Evolutionary conservation across 2,888 invertebrate genomes (phyloP).

Genomic region (Anarsia innoxiella): DNA sequence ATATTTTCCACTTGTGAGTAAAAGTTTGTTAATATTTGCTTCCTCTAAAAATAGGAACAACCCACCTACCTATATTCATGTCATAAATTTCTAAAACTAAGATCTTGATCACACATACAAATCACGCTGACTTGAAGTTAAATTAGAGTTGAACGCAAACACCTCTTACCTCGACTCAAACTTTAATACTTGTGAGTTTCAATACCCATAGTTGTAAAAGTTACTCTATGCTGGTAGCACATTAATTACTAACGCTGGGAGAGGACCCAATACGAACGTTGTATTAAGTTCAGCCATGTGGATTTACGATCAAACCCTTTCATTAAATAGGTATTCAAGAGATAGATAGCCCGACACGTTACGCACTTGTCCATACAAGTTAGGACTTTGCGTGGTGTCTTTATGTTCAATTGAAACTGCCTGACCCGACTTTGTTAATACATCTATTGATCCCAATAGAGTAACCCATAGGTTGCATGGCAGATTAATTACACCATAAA

Average conservation of each 20-base stretch:
- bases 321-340: conserved; percentile 72
- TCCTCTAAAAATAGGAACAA: too few relatives aligned
- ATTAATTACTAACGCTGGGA: conserved; percentile 63
- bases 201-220: conserved; percentile 63
- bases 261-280: conserved; percentile 58
- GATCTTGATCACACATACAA: conserved; percentile 10
- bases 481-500: too few relatives aligned
- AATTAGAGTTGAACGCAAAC: conserved; percentile 58
- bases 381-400: conserved; percentile 55
- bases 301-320: conserved; percentile 74
- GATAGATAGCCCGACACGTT: conserved; percentile 64
- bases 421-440: conserved; percentile 44
- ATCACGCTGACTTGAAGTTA: conserved; percentile 54
- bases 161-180: conserved; percentile 57
- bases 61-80: background rate
- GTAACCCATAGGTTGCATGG: too few relatives aligned
- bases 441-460: conserved; percentile 15
- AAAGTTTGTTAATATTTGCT: too few relatives aligned
- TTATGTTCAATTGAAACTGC: conserved; percentile 52
- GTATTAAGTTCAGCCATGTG: conserved; percentile 68
- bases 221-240: conserved; percentile 63
- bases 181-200: conserved; percentile 65
- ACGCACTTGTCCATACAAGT: conserved; percentile 64
- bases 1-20: too few relatives aligned
- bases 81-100: conserved; percentile 1